phyloP scores from a whole-genome alignment of 2,797 vertebrate species.

The Staurois parvus region DNA sequence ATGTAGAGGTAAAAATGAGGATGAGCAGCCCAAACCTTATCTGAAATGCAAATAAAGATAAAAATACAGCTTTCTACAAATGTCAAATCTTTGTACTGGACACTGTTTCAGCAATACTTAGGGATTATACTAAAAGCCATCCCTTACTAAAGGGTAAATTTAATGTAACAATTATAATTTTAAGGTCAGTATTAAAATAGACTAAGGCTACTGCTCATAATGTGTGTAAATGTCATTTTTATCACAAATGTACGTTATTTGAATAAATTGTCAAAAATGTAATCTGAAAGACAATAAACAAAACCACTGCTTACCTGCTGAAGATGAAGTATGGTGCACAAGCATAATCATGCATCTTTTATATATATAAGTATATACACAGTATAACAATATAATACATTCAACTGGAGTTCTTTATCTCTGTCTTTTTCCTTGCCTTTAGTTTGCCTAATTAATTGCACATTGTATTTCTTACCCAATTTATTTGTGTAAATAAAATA shows the following conservation, averaged over 20 bases:
- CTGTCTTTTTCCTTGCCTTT: too few species aligned
- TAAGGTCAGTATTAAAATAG: conserved; percentile 55
- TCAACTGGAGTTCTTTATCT: neutral
- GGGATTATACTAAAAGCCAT: conserved; percentile 57
- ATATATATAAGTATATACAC: neutral
- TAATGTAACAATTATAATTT: conserved; percentile 60
- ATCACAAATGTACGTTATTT: conserved; percentile 37
- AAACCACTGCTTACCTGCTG: conserved; percentile 13
- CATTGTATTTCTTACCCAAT: neutral
- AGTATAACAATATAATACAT: neutral
- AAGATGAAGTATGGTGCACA: neutral
- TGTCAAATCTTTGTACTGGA: conserved; percentile 58
- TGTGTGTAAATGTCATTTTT: conserved; percentile 55
- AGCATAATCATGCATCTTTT: neutral
- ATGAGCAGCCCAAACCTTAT: neutral
- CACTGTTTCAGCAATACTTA: conserved; percentile 39
- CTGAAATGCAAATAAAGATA: conserved; percentile 42
- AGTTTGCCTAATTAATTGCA: neutral
- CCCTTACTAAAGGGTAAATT: conserved; percentile 56
- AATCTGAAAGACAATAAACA: conserved; percentile 34
- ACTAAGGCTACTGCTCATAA: conserved; percentile 50
- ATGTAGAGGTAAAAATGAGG: neutral
- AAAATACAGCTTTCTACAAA: conserved; percentile 46
- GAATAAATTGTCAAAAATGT: conserved; percentile 22
- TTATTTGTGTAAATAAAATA: neutral